Conservation (phyloP, 1,140 invertebrate species). For the Calosoma granatense region DNA sequence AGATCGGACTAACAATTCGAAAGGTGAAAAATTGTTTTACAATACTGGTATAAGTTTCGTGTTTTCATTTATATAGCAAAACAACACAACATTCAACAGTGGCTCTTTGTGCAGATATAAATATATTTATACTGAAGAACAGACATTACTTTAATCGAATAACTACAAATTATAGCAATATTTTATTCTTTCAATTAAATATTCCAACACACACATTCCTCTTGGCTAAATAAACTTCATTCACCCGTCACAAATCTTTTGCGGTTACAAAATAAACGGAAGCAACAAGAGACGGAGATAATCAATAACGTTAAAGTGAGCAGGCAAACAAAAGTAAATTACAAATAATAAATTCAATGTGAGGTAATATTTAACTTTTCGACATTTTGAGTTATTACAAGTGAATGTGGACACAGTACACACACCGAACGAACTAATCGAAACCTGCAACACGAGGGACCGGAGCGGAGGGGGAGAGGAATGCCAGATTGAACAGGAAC, state of each 20-base stretch:
- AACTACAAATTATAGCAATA: no score
- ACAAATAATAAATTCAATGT: background rate
- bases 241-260: no score
- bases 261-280: no score
- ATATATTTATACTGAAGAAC: no score
- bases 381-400: background rate
- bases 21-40: no score
- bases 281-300: background rate
- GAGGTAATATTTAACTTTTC: background rate
- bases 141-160: no score
- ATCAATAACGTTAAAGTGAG: no score
- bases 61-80: background rate
- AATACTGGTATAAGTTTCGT: no score
- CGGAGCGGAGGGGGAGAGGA: background rate
- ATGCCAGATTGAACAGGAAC: background rate
- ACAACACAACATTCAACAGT: background rate
- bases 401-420: background rate
- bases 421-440: background rate
- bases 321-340: background rate
- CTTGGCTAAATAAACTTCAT: no score
- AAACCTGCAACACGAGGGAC: background rate
- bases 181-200: no score
- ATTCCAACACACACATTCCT: no score
- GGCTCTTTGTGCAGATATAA: background rate
- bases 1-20: no score